Evolutionary conservation across 2,113 vertebrate species (phyloP), one percentile per base, ranked within the genome.

Genomic region (Scortum barcoo): DNA sequence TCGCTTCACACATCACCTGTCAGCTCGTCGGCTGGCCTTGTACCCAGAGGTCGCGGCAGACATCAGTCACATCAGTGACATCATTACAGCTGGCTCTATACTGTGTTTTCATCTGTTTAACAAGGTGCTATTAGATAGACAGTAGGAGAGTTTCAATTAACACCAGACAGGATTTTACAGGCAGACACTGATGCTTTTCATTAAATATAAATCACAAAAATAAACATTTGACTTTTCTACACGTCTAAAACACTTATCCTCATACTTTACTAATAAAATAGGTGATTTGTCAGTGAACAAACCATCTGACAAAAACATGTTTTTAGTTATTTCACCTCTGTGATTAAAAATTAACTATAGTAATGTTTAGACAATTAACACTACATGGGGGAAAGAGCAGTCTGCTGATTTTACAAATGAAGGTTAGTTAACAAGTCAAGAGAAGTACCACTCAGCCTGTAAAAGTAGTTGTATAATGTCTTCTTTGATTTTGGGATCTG

Each of bases 1-100:
- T 86, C 74, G 65, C 78, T 77, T 85, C 76, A 69, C 81, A 75
- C 80, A 10, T 92, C 90, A 84, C 72, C 86, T 80, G 76, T 90
- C 91, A 88, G 70, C 56, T 33, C 5, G 46, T 57, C 38, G 20
- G 51, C 42, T 20, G 8, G 63, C 78, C 65, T 70, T 42, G 19
- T 24, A 61, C 56, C 42, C 83, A 76, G 56, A 78, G 87, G 88
- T 89, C 72, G 0, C 5, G 17, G 16, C 24, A 72, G 80, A 74
- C 77, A 91, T 89, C 85, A 83, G 79, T 90, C 85, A 89, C 71
- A 54, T 75, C 84, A 4, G 17, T n/a, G 38, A 54, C 66, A 50
- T 80, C 74, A 73, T 66, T 75, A 76, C 36, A 68, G 30, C 61
- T 22, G 12, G 51, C 42, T 46, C 38, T 40, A 38, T 44, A 40